These are phyloP conservation scores for Goniozus legneri DNA, from an alignment of 1,140 invertebrate genomes.

Conservation along the genomic window DNA sequence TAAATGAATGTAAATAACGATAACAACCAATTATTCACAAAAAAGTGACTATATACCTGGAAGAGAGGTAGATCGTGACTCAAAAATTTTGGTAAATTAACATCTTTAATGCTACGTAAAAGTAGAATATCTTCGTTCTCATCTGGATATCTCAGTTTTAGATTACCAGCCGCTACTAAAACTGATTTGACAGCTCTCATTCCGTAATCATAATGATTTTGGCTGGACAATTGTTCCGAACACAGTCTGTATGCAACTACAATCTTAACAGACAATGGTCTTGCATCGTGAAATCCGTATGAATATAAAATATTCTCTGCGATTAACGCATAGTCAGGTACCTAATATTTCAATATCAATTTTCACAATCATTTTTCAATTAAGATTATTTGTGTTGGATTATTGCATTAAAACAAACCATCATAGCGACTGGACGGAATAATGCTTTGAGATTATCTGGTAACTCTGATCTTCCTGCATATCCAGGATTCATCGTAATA, in stretches of 20 bases:
- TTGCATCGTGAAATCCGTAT: constrained; percentile 87
- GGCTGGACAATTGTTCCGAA: constrained; percentile 91
- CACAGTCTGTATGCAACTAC: constrained; percentile 91
- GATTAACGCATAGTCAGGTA: constrained; percentile 92
- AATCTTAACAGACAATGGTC: constrained; percentile 88
- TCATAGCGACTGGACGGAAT: constrained; percentile 96
- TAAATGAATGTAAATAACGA: background rate
- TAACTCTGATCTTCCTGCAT: constrained; percentile 85
- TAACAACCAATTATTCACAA: background rate
- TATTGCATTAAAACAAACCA: constrained; percentile 62
- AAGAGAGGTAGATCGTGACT: constrained; percentile 84
- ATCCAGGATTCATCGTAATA: constrained; percentile 95
- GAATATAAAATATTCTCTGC: constrained; percentile 93
- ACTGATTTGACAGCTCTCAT: constrained; percentile 89
- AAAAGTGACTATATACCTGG: constrained; percentile 49
- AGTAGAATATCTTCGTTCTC: constrained; percentile 79
- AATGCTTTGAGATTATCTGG: constrained; percentile 94
- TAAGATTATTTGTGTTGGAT: background rate
- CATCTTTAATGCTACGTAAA: constrained; percentile 86
- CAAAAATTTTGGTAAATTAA: constrained; percentile 91
- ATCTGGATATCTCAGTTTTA: constrained; percentile 86
- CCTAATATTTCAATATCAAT: constrained; percentile 25
- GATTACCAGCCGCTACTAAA: constrained; percentile 80
- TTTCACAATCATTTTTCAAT: constrained; percentile 1
- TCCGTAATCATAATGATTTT: constrained; percentile 95